Percentiles rank a stretch among this genome's conserved stretches.
These are phyloP conservation scores for Mormyrus lacerda DNA, from an alignment of 2,113 vertebrate species.

Conservation along the genomic window DNA sequence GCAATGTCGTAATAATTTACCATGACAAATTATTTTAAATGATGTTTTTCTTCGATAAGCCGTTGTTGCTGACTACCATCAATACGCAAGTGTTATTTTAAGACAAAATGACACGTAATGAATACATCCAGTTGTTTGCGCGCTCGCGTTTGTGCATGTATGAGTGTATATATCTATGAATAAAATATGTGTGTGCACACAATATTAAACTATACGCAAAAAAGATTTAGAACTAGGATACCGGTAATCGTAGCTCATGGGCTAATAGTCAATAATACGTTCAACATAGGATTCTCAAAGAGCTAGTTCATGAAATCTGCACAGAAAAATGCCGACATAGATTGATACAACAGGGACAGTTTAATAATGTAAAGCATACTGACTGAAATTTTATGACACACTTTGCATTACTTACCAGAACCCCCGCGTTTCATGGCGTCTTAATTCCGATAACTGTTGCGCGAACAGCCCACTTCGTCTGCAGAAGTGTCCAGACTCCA, in stretches of 20 bases:
- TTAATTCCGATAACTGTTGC: neutral
- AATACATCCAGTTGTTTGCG: neutral
- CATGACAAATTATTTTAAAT: neutral
- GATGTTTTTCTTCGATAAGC: neutral
- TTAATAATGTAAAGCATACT: neutral
- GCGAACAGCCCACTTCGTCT: neutral
- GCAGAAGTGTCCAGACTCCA: conserved; percentile 12
- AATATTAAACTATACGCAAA: neutral
- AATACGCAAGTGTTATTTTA: neutral
- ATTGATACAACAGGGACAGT: neutral
- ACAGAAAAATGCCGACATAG: neutral
- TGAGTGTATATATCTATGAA: neutral
- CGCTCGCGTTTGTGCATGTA: neutral
- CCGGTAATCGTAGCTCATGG: neutral
- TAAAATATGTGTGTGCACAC: neutral
- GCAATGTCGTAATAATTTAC: neutral
- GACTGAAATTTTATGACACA: neutral
- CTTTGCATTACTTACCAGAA: neutral
- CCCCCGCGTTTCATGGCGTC: neutral
- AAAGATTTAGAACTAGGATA: neutral
- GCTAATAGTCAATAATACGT: neutral
- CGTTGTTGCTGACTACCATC: neutral
- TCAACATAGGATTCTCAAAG: neutral
- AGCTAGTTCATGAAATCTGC: neutral
- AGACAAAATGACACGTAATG: neutral